These are phyloP conservation scores for Synanthedon tipuliformis DNA, from an alignment of 2,888 invertebrate species.

Conservation along the genomic window DNA sequence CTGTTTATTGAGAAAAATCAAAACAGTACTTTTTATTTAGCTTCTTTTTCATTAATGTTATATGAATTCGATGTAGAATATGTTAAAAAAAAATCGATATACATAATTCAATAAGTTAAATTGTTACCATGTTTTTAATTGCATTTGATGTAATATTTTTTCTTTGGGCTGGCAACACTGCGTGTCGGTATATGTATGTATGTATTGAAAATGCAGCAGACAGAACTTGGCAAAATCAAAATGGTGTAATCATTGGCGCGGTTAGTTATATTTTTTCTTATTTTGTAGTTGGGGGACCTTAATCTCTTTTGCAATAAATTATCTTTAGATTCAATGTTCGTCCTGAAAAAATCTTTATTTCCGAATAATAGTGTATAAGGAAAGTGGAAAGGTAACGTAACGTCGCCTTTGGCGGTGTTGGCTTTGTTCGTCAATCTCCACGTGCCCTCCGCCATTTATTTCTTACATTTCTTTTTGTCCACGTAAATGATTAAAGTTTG, in stretches of 20 bases:
- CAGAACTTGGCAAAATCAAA: constrained; percentile 27
- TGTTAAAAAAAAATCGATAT: too few species aligned
- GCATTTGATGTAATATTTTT: too few species aligned
- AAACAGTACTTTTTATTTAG: too few species aligned
- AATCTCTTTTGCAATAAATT: too few species aligned
- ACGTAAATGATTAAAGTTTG: not conserved
- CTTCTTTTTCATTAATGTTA: too few species aligned
- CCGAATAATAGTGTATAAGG: not conserved
- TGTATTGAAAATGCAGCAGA: constrained; percentile 14
- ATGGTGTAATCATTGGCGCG: constrained; percentile 50
- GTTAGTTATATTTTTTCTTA: constrained; percentile 34
- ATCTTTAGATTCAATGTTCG: too few species aligned
- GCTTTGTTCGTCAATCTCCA: constrained; percentile 68
- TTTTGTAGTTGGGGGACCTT: not conserved
- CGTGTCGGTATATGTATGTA: too few species aligned
- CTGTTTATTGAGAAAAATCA: too few species aligned
- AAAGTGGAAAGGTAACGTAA: constrained; percentile 17
- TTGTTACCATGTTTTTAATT: too few species aligned
- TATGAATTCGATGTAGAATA: too few species aligned
- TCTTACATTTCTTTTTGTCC: not conserved
- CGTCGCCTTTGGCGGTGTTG: constrained; percentile 36
- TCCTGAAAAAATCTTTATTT: not conserved
- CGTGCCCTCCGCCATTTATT: constrained; percentile 67
- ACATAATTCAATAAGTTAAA: too few species aligned
- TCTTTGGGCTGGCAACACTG: too few species aligned